A percentile compares a stretch with the other conserved stretches of the same genome.
Evolutionary conservation across 2,797 vertebrate species (phyloP).

Genomic region (Cercopithecus diana): DNA sequence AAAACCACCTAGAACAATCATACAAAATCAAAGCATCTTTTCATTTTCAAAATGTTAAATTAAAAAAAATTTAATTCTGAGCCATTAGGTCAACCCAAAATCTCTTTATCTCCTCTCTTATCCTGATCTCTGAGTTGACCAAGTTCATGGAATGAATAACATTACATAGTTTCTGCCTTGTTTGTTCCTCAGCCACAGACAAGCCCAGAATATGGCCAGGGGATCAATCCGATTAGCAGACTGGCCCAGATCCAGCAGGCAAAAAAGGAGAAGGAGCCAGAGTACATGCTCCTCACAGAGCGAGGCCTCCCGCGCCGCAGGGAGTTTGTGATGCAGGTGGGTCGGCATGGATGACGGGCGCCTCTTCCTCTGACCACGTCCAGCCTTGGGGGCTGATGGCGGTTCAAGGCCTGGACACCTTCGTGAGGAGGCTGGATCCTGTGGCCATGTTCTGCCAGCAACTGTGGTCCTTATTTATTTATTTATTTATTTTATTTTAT

Average conservation of each 20-base stretch:
- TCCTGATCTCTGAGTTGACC: background rate
- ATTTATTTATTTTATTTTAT: no score
- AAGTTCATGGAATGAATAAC: background rate
- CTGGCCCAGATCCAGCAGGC: slow-evolving; percentile 99
- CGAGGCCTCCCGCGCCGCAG: slow-evolving; percentile 95
- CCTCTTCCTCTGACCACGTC: background rate
- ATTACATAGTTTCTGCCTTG: slow-evolving; percentile 10
- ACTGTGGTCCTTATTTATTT: accelerated
- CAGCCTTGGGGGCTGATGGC: accelerated
- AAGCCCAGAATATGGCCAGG: slow-evolving; percentile 96
- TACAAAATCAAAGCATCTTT: background rate
- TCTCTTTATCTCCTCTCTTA: background rate
- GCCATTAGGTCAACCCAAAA: background rate
- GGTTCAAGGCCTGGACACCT: accelerated
- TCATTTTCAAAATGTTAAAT: background rate
- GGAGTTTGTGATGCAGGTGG: slow-evolving; percentile 98
- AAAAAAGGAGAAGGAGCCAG: slow-evolving; percentile 98
- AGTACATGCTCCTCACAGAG: slow-evolving; percentile 95
- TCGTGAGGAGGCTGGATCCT: no score
- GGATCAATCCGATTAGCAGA: slow-evolving; percentile 99
- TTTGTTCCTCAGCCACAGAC: slow-evolving; percentile 90
- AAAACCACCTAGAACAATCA: background rate
- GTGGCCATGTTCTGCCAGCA: background rate
- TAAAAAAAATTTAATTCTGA: background rate
- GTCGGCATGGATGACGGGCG: background rate